phyloP scores from a whole-genome alignment of 2,888 invertebrate genomes.

The Cheilosia pagana region DNA sequence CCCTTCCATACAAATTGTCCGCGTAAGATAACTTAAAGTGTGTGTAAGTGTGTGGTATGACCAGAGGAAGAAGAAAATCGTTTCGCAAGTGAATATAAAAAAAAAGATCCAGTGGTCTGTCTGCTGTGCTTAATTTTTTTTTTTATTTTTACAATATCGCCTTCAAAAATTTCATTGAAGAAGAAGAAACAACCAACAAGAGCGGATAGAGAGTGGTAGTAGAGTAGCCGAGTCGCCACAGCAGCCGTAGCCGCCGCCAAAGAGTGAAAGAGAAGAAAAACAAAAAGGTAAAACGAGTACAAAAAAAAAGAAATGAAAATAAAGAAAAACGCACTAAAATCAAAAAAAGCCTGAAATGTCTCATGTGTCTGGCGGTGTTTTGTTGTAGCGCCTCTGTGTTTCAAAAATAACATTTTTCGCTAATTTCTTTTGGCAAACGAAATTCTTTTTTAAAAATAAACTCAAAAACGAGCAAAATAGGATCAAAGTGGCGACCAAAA shows the following conservation, averaged over 20 bases:
- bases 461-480: conserved; percentile 55
- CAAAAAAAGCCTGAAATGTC: conserved; percentile 55
- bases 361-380: conserved; percentile 60
- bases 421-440: conserved; percentile 56
- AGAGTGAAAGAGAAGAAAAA: conserved; percentile 41
- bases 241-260: conserved; percentile 16
- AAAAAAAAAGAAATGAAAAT: conserved; percentile 22
- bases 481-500: conserved; percentile 64
- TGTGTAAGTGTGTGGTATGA: conserved; percentile 17
- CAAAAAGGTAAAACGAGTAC: conserved; percentile 52
- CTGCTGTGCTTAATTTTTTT: conserved; percentile 55
- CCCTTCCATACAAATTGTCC: conserved; percentile 33
- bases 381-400: conserved; percentile 35
- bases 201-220: conserved; percentile 37
- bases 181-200: conserved; percentile 42
- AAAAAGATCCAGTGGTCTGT: conserved; percentile 49
- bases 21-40: conserved; percentile 55
- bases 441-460: conserved; percentile 46
- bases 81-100: conserved; percentile 50
- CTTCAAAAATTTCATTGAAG: conserved; percentile 60
- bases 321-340: conserved; percentile 25
- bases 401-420: conserved; percentile 56
- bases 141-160: conserved; percentile 50
- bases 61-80: conserved; percentile 36
- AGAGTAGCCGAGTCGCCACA: conserved; percentile 33